These are phyloP conservation scores for Vulpes vulpes DNA, from an alignment of 2,113 vertebrate species.

Conservation along the genomic window DNA sequence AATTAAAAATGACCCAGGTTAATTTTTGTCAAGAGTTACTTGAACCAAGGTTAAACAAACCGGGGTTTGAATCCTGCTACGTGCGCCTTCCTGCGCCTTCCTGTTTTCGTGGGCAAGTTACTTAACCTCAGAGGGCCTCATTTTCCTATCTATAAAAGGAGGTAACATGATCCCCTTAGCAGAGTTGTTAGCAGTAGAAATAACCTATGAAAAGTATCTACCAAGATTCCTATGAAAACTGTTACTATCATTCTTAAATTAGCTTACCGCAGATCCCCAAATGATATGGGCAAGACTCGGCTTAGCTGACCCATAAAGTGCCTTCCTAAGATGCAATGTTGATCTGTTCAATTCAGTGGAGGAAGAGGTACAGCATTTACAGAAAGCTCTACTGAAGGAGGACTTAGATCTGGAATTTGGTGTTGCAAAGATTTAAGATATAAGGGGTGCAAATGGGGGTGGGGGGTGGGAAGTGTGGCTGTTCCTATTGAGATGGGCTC, in stretches of 20 bases:
- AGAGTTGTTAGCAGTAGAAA: constrained; percentile 18
- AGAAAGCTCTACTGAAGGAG: not conserved
- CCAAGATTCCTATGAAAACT: not conserved
- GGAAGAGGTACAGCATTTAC: not conserved
- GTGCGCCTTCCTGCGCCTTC: not conserved
- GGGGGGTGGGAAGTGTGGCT: not conserved
- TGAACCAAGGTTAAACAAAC: not conserved
- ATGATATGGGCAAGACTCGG: not conserved
- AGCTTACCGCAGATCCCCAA: not conserved
- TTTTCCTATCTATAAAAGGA: not conserved
- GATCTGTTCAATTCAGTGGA: not conserved
- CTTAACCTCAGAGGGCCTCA: not conserved
- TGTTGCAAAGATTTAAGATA: not conserved
- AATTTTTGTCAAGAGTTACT: constrained; percentile 13
- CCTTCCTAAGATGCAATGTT: not conserved
- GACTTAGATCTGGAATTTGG: not conserved
- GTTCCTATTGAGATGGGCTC: not conserved
- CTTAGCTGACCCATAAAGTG: not conserved
- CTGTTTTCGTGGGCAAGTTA: not conserved
- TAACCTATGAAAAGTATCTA: not conserved
- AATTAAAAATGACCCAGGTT: constrained; percentile 2
- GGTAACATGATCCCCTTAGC: not conserved
- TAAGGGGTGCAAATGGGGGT: not conserved
- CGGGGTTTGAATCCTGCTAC: not conserved
- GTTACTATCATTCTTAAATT: not conserved